Conservation (phyloP, 1,140 invertebrate genomes). For the Wiebesia pumilae region DNA sequence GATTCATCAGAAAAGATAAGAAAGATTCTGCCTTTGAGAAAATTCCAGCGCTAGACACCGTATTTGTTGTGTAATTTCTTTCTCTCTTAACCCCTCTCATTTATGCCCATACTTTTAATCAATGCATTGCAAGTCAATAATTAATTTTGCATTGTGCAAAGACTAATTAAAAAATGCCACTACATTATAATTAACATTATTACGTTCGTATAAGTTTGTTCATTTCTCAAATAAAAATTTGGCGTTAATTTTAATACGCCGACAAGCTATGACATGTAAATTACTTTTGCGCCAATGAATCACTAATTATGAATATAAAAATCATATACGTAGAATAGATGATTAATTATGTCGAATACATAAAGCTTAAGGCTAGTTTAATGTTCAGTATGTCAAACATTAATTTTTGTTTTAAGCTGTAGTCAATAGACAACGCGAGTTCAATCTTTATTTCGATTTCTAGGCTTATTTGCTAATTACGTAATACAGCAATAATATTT, state of each 20-base stretch:
- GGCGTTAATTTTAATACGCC: too few species aligned
- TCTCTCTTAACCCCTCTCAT: neutral
- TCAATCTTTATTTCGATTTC: too few species aligned
- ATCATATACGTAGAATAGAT: too few species aligned
- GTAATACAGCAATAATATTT: neutral
- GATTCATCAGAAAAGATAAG: constrained; percentile 42
- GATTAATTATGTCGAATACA: too few species aligned
- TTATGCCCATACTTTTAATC: neutral
- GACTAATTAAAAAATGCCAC: neutral
- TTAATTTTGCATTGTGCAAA: neutral
- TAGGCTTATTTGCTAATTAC: neutral
- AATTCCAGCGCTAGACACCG: neutral
- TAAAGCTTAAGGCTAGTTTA: too few species aligned
- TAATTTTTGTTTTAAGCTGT: too few species aligned
- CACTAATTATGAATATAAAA: too few species aligned
- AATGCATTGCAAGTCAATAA: neutral
- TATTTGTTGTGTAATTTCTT: neutral
- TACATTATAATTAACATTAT: neutral
- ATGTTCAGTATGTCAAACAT: too few species aligned
- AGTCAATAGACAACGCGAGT: too few species aligned
- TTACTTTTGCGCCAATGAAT: too few species aligned
- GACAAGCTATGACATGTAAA: too few species aligned
- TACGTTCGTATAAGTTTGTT: neutral
- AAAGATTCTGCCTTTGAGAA: neutral
- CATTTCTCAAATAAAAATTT: neutral